A percentile compares a stretch with the other conserved stretches of the same genome.
phyloP scores from a whole-genome alignment of 2,888 invertebrate species.

The Scaptomyza polygonia region DNA sequence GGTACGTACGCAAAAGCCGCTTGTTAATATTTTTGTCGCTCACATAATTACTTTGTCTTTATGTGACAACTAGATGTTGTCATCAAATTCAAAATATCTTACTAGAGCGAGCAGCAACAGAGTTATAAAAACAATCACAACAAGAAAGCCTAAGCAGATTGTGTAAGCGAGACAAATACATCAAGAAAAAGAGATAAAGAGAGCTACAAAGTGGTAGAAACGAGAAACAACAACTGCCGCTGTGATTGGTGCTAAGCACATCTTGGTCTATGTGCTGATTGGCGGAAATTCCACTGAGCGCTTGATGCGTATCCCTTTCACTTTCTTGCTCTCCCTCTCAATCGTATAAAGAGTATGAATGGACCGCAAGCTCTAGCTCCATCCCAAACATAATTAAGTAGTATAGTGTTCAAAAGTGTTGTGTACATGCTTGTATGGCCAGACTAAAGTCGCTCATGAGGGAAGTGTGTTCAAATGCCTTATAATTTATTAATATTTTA shows the following conservation, averaged over 20 bases:
- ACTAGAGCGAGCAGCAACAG: constrained; percentile 13
- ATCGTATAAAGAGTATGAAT: neutral
- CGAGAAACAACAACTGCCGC: constrained; percentile 43
- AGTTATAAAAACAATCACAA: constrained; percentile 18
- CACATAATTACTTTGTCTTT: constrained; percentile 64
- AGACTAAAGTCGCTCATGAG: neutral
- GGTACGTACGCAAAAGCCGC: constrained; percentile 10
- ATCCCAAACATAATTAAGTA: neutral
- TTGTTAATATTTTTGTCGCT: constrained; percentile 65
- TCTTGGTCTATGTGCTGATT: constrained; percentile 61
- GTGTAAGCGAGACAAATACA: constrained; percentile 49
- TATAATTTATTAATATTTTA: neutral
- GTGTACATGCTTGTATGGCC: neutral
- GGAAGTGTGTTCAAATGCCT: neutral
- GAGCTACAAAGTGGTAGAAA: constrained; percentile 43
- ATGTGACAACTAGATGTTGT: constrained; percentile 49
- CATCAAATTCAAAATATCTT: constrained; percentile 32
- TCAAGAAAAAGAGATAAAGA: constrained; percentile 26
- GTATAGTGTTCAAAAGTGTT: neutral
- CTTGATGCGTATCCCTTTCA: constrained; percentile 22
- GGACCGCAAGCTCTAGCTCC: constrained; percentile 5
- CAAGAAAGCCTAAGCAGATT: constrained; percentile 29
- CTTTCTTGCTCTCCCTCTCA: constrained; percentile 4
- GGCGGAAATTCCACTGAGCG: constrained; percentile 52
- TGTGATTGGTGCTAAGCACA: constrained; percentile 66